These are phyloP conservation scores for Drosophila carrolli DNA, from an alignment of 1,140 invertebrate genomes.

Conservation along the genomic window DNA sequence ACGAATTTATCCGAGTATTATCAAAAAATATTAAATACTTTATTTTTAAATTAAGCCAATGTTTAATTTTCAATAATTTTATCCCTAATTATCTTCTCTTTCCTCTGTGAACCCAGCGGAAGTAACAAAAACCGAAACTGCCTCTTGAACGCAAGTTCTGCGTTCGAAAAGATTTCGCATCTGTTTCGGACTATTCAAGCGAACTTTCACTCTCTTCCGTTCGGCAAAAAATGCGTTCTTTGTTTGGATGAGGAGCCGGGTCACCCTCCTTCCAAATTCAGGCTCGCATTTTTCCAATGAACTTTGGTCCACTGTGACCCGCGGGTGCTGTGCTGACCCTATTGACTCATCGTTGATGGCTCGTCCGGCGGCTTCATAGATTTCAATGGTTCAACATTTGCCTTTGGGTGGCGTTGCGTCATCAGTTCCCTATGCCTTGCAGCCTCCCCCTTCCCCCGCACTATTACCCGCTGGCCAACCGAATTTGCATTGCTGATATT, in stretches of 20 bases:
- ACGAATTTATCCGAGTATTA: no score
- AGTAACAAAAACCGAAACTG: no score
- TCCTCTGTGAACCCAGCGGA: no score
- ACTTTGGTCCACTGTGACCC: constrained; percentile 67
- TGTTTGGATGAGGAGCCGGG: not conserved
- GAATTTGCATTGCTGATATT: constrained; percentile 82
- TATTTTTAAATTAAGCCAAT: no score
- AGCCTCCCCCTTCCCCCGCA: not conserved
- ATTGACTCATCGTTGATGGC: constrained; percentile 80
- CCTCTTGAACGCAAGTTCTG: not conserved
- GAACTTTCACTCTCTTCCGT: constrained; percentile 26
- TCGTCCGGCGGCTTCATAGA: constrained; percentile 65
- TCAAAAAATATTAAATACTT: no score
- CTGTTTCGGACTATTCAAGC: not conserved
- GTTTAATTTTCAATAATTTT: no score
- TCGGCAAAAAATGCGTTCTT: constrained; percentile 21
- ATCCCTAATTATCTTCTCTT: no score
- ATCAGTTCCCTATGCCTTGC: constrained; percentile 46
- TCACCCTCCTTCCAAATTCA: not conserved
- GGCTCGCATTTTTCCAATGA: constrained; percentile 13
- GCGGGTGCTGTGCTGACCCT: constrained; percentile 53
- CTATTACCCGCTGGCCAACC: constrained; percentile 26
- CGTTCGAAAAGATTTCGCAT: not conserved
- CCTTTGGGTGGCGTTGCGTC: constrained; percentile 69
- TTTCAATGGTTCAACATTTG: constrained; percentile 71